Percentiles rank a stretch among this genome's conserved stretches.
These are phyloP conservation scores for Eupithecia vulgata DNA, from an alignment of 2,888 invertebrate species.

Conservation along the genomic window DNA sequence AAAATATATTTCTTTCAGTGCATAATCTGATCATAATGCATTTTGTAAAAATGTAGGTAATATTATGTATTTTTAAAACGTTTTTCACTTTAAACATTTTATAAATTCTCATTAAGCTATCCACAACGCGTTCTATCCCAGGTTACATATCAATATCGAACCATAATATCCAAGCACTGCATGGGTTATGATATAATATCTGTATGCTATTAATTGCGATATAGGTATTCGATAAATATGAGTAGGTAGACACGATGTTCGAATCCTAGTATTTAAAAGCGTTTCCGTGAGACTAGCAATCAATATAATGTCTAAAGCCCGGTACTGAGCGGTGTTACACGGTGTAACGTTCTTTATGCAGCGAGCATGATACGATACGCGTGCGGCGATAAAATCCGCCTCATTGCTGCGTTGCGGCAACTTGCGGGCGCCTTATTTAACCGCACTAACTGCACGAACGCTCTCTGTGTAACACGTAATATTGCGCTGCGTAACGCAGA, in stretches of 20 bases:
- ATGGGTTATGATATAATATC: slow-evolving; percentile 36
- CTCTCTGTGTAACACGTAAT: neutral
- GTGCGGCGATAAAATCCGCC: too few species aligned
- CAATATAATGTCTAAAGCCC: slow-evolving; percentile 44
- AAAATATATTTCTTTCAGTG: slow-evolving; percentile 73
- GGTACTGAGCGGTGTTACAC: neutral
- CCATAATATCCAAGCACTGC: slow-evolving; percentile 35
- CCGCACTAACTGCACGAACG: neutral
- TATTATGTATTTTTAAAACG: slow-evolving; percentile 46
- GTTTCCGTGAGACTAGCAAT: slow-evolving; percentile 63
- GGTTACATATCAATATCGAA: slow-evolving; percentile 30
- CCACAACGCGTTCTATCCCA: slow-evolving; percentile 42
- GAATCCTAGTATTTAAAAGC: slow-evolving; percentile 70
- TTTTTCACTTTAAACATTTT: slow-evolving; percentile 45
- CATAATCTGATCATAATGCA: slow-evolving; percentile 53
- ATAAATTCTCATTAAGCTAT: slow-evolving; percentile 48
- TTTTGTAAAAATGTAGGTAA: slow-evolving; percentile 41
- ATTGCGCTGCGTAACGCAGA: neutral
- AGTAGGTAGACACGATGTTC: slow-evolving; percentile 44
- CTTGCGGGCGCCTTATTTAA: neutral
- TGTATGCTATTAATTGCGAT: slow-evolving; percentile 42
- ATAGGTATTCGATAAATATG: slow-evolving; percentile 39
- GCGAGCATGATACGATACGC: neutral
- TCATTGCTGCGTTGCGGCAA: neutral
- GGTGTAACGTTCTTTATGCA: neutral